Conservation (phyloP, 1,140 invertebrate genomes). For the Odontomachus brunneus region DNA sequence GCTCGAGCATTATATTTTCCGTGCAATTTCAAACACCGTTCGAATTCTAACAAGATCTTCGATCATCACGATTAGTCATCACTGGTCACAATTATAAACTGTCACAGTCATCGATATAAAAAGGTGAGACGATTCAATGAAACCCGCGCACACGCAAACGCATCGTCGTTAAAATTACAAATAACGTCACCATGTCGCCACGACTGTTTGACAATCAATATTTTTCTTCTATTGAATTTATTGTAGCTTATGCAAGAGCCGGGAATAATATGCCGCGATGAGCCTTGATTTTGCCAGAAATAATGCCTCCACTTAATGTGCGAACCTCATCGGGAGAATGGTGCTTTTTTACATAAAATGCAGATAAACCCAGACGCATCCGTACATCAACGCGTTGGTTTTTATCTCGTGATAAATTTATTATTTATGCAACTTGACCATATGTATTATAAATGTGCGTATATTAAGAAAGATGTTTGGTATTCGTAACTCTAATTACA, state of each 20-base stretch:
- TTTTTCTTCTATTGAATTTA: conserved; percentile 50
- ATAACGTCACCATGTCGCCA: conserved; percentile 1
- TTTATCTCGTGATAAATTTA: too few species aligned
- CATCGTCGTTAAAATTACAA: conserved; percentile 37
- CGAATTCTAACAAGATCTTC: background rate
- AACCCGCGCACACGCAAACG: background rate
- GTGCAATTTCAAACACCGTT: background rate
- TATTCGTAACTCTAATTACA: too few species aligned
- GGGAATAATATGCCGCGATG: background rate
- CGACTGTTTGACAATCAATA: conserved; percentile 18
- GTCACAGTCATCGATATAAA: conserved; percentile 35
- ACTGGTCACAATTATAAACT: conserved; percentile 5
- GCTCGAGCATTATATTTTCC: background rate
- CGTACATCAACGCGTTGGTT: too few species aligned
- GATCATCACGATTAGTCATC: too few species aligned
- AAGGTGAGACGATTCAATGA: conserved; percentile 23
- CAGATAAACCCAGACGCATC: too few species aligned
- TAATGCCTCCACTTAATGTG: background rate
- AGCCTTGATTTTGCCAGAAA: conserved; percentile 4
- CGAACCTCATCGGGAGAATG: background rate
- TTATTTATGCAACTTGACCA: too few species aligned
- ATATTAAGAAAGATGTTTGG: too few species aligned
- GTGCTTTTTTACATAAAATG: background rate
- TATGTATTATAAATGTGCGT: too few species aligned
- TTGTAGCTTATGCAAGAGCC: background rate